Base-by-base conservation (phyloP, 2,888 invertebrate genomes). In the Cotesia congregata region DNA sequence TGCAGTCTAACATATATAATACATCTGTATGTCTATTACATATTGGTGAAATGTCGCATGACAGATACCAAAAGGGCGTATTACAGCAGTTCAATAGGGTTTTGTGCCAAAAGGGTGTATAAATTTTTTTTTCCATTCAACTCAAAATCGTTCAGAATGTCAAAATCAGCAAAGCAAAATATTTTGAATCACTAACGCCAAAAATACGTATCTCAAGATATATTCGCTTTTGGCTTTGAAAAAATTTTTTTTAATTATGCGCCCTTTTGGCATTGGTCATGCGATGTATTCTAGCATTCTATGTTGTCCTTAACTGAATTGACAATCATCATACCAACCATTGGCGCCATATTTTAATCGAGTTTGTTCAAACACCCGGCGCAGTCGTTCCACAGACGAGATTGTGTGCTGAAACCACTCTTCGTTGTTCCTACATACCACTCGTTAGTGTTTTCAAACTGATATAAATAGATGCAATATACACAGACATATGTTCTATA, bases 271-370 rank as follows among this genome's bases (percentile, higher is more conserved):
- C 30, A 30, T 30, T 30, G 3, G 3, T 3, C 30, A 30, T 30
- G 30, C 30, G 30, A 30, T 30, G 30, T 30, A 30, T 30, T 30
- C 30, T 30, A 30, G 3, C 30, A 30, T 30, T 30, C 3, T 30
- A 30, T 62, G 62, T 17, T 50, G 50, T 50, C 50, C 50, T 50
- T 50, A 3, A 50, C 50, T 50, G 9, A 12, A 12, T 50, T 2
- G 50, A 50, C 50, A 50, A 50, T 50, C 50, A 50, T 77, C 38
- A 65, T 67, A 38, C 67, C 30, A 9, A 76, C 76, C 50, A 70
- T 60, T 30, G 73, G 72, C 69, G 69, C 69, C 70, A 77, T 77
- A 77, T 77, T 77, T 77, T 77, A 77, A 77, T 77, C 73, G 77
- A 77, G 69, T 77, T 77, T 74, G 69, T 73, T 73, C 60, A 73